These are phyloP conservation scores for Phylloscopus trochilus DNA, from an alignment of 2,113 vertebrate genomes.

Conservation along the genomic window DNA sequence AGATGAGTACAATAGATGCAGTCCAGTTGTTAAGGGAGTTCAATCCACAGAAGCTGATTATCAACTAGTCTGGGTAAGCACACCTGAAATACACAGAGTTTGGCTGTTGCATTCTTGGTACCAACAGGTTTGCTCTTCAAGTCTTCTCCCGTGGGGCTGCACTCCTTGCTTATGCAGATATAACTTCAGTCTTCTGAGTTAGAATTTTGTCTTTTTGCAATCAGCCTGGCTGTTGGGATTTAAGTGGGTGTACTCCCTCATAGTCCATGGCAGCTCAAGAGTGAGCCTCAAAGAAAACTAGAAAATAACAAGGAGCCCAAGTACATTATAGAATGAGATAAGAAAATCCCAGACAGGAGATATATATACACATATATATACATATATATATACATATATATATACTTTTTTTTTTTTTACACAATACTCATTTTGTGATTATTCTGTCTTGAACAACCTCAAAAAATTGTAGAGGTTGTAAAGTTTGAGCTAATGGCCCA, in stretches of 20 bases:
- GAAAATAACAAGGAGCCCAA: neutral
- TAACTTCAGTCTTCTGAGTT: neutral
- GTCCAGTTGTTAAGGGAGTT: neutral
- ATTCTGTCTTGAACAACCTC: neutral
- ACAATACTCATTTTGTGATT: neutral
- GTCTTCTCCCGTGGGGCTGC: neutral
- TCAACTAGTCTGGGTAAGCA: neutral
- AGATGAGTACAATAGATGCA: neutral
- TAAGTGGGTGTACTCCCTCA: neutral
- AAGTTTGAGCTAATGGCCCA: neutral
- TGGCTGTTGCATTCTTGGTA: rapidly evolving
- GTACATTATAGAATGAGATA: neutral
- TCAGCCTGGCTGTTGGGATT: neutral
- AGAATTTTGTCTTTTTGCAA: neutral
- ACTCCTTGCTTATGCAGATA: rapidly evolving
- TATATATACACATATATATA: neutral
- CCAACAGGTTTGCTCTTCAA: neutral
- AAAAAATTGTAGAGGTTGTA: neutral
- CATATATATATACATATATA: neutral
- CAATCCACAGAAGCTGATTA: neutral
- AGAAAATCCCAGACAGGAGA: neutral
- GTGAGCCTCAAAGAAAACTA: neutral
- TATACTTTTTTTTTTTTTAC: neutral
- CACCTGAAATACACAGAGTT: rapidly evolving
- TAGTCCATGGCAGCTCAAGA: neutral